Percentiles rank a stretch among this genome's conserved stretches.
Evolutionary conservation across 2,888 invertebrate species (phyloP).

Genomic region (Trichopoda pennipes): DNA sequence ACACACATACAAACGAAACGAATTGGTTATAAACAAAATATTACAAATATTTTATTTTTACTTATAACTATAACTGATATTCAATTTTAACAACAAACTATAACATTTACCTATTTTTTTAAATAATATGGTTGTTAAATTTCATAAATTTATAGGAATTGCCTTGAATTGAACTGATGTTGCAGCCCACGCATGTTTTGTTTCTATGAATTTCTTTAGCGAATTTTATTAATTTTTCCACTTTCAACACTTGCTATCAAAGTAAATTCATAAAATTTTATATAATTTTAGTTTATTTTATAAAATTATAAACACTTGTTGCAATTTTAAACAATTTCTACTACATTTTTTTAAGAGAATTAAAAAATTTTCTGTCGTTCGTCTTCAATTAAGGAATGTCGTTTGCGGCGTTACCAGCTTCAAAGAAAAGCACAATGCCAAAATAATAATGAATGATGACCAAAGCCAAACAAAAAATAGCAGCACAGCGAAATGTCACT

Average conservation of each 20-base stretch:
- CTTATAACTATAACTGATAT: background rate
- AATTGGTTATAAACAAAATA: constrained; percentile 42
- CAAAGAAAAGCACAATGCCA: constrained; percentile 2
- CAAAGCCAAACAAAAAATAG: background rate
- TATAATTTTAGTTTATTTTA: constrained; percentile 28
- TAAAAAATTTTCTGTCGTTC: constrained; percentile 48
- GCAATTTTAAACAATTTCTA: constrained; percentile 46
- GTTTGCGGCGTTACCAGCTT: constrained; percentile 44
- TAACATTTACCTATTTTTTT: constrained; percentile 43
- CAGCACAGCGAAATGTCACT: background rate
- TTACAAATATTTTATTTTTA: background rate
- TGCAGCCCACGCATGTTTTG: constrained; percentile 66
- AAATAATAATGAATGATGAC: too few species aligned
- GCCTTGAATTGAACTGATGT: constrained; percentile 60
- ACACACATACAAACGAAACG: constrained; percentile 15
- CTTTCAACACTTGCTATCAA: constrained; percentile 1
- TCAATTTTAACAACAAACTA: background rate
- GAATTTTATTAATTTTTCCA: constrained; percentile 20
- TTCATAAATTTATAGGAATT: constrained; percentile 51
- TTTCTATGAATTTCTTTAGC: constrained; percentile 49
- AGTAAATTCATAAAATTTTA: constrained; percentile 28
- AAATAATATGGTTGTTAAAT: constrained; percentile 21
- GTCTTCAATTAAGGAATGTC: constrained; percentile 62
- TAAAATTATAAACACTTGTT: constrained; percentile 41
- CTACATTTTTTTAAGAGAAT: constrained; percentile 58